Base-by-base conservation (phyloP, 1,140 invertebrate species). In the Lasioglossum baleicum region DNA sequence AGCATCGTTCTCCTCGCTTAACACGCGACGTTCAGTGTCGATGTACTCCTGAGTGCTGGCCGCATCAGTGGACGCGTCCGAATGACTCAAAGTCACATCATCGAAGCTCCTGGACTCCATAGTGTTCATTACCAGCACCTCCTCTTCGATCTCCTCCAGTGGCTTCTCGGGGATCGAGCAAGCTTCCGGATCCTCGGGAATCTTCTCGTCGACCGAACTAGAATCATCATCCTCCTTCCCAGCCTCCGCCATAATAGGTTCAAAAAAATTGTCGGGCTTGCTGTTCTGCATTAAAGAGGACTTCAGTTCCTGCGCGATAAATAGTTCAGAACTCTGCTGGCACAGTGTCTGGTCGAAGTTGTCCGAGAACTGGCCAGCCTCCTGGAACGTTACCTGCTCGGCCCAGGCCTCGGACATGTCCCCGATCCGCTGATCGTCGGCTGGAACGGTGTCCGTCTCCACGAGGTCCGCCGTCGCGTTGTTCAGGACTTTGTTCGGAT, bases 341-440 rank as follows among this genome's bases (percentile, higher is more conserved):
- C 22, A 48, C 17, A 53, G n/a, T 0, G 40, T 11, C 15, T 79
- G 74, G 7, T 87, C 78, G 13, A 84, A 86, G 58, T 87, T 84
- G 22, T 88, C 85, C 5, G 79, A 83, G 11, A 86, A 84, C 60
- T 86, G 87, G 44, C 66, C 79, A 7, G 73, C 22, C 75, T 78
- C 70, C 1, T 17, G 1, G 3, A 58, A 35, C 8, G 13, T 7
- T 7, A 22, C 10, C 15, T 64, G 64, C 2, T 80, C 76, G 2
- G 35, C 31, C 80, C 83, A 80, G 13, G 44, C 58, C 15, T 83
- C 65, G 2, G 17, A 3, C 6, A 65, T 8, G 7, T 83, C 69
- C 0, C 0, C 20, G 13, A 20, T 42, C 0, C 61, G 22, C 1
- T 22, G 11, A 11, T 67, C 11, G 0, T 17, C 56, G 44, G 10